These are phyloP conservation scores for Hemibagrus guttatus DNA, from an alignment of 2,797 vertebrate genomes.

Conservation along the genomic window DNA sequence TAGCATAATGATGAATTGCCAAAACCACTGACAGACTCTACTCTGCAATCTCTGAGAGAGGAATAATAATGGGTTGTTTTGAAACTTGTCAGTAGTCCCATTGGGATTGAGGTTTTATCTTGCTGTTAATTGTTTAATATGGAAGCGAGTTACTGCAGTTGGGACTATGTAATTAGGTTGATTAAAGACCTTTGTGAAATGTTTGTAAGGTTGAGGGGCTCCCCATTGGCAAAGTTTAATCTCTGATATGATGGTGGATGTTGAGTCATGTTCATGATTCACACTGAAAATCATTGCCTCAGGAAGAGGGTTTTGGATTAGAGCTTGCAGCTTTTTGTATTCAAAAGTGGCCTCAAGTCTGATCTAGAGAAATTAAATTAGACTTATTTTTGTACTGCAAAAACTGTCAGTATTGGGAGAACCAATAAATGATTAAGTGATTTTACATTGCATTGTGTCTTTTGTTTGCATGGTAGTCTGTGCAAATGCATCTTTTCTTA, in stretches of 20 bases:
- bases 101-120: slow-evolving; percentile 23
- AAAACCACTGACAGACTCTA: neutral
- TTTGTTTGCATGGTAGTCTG: neutral
- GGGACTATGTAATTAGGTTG: neutral
- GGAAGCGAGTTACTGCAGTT: neutral
- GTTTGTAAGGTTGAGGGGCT: neutral
- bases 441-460: neutral
- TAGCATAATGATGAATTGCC: slow-evolving; percentile 5
- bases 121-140: slow-evolving; percentile 17
- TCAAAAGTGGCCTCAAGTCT: neutral
- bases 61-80: slow-evolving; percentile 20
- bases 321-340: slow-evolving; percentile 7
- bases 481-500: neutral
- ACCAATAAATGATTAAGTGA: neutral
- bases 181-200: slow-evolving; percentile 3
- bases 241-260: slow-evolving; percentile 5
- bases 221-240: neutral
- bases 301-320: slow-evolving; percentile 15
- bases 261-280: slow-evolving; percentile 6
- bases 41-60: neutral
- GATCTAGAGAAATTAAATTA: neutral
- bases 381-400: slow-evolving; percentile 17
- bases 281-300: neutral
- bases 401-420: neutral
- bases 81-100: slow-evolving; percentile 1